Base-by-base conservation (phyloP, 2,113 vertebrate species). In the Eulemur macaco region DNA sequence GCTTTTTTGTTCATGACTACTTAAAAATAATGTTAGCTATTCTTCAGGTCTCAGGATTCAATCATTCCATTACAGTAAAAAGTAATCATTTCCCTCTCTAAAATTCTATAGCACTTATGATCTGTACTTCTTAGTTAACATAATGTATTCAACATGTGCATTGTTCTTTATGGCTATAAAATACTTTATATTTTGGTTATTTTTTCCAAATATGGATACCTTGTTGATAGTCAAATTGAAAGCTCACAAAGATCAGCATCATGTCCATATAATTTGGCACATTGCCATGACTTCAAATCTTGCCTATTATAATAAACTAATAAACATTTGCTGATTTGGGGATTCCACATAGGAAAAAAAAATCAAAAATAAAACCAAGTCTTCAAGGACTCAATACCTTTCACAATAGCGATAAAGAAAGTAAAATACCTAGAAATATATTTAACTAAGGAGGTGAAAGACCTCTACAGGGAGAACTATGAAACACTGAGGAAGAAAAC, bases 1-100 rank as follows among this genome's bases (percentile, higher is more conserved):
- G 6, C 8, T 1, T 81, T 92, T 96, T 80, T 56, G n/a, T 87
- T 52, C 11, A 68, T 71, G 7, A 66, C 6, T 58, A 66, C 54
- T 90, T 95, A 64, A 83, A 89, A 97, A 74, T 39, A 95, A 80
- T 50, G 15, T 17, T 34, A 74, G 13, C 37, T 45, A 85, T 92
- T 78, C 37, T 83, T 96, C 17, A 74, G 15, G 17, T 47, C 87
- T 78, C 68, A 95, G 34, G 21, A 34, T 74, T 89, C 34, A 85
- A 54, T 78, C 11, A 31, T 63, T 76, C 23, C 47, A 77, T 86
- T 71, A 50, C 0, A 78, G 17, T 21, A n/a, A 37, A 86, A 94
- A 84, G 10, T 37, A 88, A 64, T 86, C 47, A 89, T 81, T 91
- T 63, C 39, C 15, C 13, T 68, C 11, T 23, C 91, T 71, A 74